These are phyloP conservation scores for Malurus alboscapulatus DNA, from an alignment of 2,113 vertebrate species.

Conservation along the genomic window DNA sequence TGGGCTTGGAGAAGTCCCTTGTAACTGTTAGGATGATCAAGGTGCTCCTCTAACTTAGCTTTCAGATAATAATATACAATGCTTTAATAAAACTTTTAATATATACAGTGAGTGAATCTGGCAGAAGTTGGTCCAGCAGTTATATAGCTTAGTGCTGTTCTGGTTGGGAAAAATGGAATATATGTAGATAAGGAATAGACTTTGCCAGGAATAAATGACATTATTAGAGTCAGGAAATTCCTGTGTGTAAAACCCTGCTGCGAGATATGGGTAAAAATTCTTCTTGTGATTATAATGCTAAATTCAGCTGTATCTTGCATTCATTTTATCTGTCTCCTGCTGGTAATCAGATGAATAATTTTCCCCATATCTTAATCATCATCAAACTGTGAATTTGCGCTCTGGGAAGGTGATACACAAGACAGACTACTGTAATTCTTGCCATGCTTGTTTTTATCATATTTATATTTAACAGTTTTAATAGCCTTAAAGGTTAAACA, in stretches of 20 bases:
- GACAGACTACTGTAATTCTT: not conserved
- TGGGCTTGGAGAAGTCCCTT: not conserved
- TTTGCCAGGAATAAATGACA: constrained; percentile 70
- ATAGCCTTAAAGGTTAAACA: not conserved
- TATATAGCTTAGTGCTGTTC: constrained; percentile 16
- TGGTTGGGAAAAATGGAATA: constrained; percentile 56
- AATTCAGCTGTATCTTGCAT: constrained; percentile 22
- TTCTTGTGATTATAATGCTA: constrained; percentile 44
- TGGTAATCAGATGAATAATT: constrained; percentile 33
- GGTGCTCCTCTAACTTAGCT: not conserved
- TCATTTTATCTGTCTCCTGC: constrained; percentile 23
- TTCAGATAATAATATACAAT: not conserved
- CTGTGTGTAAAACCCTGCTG: constrained; percentile 59
- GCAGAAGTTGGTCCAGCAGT: not conserved
- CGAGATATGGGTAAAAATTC: constrained; percentile 48
- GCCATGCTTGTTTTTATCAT: not conserved
- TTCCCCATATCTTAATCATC: not conserved
- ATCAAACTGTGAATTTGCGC: not conserved
- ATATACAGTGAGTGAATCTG: constrained; percentile 11
- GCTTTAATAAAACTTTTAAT: constrained; percentile 13
- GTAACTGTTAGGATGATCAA: not conserved
- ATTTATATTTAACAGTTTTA: not conserved
- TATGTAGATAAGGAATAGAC: constrained; percentile 50
- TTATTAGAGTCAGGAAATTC: constrained; percentile 65
- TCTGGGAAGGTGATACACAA: not conserved